Evolutionary conservation across 2,113 vertebrate species (phyloP).

Genomic region (Oncorhynchus gorbuscha): DNA sequence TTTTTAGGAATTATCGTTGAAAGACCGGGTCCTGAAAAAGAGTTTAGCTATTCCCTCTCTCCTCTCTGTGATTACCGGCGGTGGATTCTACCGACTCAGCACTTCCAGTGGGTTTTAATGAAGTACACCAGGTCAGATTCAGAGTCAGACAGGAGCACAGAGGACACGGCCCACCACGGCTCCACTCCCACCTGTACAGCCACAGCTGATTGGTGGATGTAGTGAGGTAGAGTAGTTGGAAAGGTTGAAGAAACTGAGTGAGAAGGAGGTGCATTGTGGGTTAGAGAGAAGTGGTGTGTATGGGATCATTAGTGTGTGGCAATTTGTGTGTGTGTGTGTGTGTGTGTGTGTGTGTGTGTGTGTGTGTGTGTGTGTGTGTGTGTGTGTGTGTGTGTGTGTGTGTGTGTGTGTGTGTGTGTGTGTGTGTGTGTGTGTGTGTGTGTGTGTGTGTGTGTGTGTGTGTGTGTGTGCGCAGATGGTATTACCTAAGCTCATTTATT

Average conservation of each 20-base stretch:
- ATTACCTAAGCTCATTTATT: neutral
- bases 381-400: neutral
- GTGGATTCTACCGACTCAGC: slow-evolving; percentile 49
- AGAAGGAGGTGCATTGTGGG: neutral
- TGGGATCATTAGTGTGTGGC: neutral
- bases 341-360: neutral
- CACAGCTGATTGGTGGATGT: neutral
- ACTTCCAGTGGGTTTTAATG: slow-evolving; percentile 50
- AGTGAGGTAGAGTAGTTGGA: neutral
- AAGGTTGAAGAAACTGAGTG: neutral
- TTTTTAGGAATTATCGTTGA: too few relatives aligned
- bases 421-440: neutral
- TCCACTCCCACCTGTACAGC: slow-evolving; percentile 3
- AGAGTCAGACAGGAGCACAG: neutral
- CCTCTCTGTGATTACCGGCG: slow-evolving; percentile 56
- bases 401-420: neutral
- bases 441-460: neutral
- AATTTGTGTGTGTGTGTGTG: neutral
- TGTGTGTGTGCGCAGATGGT: neutral
- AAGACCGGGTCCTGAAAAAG: too few relatives aligned
- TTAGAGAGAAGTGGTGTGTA: neutral
- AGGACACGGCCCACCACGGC: neutral
- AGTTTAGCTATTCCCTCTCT: slow-evolving; percentile 13
- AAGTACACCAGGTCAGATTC: slow-evolving; percentile 20
- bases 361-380: neutral